Percentiles rank a stretch among this genome's conserved stretches.
phyloP scores from a whole-genome alignment of 92 coral and sea anemone genomes.

The Actinostola sp. region DNA sequence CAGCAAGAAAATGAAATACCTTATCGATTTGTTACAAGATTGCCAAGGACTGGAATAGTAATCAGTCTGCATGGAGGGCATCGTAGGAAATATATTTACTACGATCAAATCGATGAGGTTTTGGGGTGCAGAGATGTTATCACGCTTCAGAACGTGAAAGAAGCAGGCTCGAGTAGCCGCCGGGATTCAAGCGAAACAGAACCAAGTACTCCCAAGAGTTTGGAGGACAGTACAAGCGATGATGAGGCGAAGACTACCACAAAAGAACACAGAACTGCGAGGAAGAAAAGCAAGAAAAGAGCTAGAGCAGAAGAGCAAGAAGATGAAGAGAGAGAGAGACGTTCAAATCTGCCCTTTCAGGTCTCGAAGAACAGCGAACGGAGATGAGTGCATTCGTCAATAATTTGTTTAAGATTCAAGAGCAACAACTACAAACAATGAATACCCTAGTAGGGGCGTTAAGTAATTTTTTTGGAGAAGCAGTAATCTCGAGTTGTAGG shows the following conservation, averaged over 20 bases:
- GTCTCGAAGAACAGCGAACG: conserved; percentile 24
- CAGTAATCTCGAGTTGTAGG: neutral
- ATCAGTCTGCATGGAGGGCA: conserved; percentile 50
- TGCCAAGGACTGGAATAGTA: conserved; percentile 47
- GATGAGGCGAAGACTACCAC: neutral
- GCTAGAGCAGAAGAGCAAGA: conserved; percentile 27
- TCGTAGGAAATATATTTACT: conserved; percentile 31
- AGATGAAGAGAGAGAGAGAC: conserved; percentile 33
- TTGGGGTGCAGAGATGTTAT: conserved; percentile 58
- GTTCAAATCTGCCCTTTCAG: conserved; percentile 17
- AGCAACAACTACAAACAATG: conserved; percentile 37
- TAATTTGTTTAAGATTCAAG: conserved; percentile 32
- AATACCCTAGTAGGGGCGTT: conserved; percentile 36
- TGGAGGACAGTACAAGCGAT: neutral
- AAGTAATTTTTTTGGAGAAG: conserved; percentile 22
- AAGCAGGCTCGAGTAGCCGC: conserved; percentile 23
- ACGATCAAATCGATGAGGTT: conserved; percentile 39
- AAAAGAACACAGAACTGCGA: conserved; percentile 28
- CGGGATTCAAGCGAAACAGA: neutral
- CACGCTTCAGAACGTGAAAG: conserved; percentile 37
- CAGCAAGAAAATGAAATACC: conserved; percentile 49
- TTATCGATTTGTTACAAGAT: conserved; percentile 48
- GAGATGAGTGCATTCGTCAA: conserved; percentile 18
- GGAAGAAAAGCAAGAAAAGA: conserved; percentile 43
- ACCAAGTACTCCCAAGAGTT: neutral